A percentile compares a stretch with the other conserved stretches of the same genome.
These are phyloP conservation scores for Pyrochroa serraticornis DNA, from an alignment of 2,888 invertebrate species.

Conservation along the genomic window DNA sequence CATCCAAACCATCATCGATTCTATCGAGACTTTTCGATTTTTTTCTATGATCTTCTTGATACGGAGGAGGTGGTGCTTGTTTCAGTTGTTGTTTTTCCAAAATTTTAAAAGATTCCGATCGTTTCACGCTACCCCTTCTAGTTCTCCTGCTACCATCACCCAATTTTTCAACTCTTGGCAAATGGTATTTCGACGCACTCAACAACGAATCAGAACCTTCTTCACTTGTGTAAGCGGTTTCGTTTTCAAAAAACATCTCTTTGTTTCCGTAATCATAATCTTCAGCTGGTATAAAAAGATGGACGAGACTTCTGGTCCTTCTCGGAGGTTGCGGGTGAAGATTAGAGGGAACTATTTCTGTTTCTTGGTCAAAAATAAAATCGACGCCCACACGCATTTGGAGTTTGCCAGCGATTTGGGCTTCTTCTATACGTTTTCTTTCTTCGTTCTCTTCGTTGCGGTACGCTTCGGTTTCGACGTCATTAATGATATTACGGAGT, in stretches of 20 bases:
- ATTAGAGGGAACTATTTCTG: constrained; percentile 77
- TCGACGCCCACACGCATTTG: constrained; percentile 55
- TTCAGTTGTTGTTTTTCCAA: constrained; percentile 8
- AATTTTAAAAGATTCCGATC: constrained; percentile 43
- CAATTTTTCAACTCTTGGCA: constrained; percentile 25
- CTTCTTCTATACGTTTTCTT: constrained; percentile 46
- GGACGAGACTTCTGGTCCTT: constrained; percentile 73
- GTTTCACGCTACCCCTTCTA: constrained; percentile 32
- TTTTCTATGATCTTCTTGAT: constrained; percentile 29
- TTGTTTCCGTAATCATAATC: constrained; percentile 61
- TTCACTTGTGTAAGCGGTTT: constrained; percentile 67
- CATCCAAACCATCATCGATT: constrained; percentile 73
- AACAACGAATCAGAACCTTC: constrained; percentile 75
- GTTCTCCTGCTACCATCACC: constrained; percentile 4
- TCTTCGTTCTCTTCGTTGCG: constrained; percentile 54
- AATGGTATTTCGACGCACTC: constrained; percentile 63
- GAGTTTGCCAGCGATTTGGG: constrained; percentile 48
- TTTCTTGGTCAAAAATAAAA: constrained; percentile 62
- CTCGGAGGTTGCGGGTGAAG: constrained; percentile 82
- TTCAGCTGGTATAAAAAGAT: constrained; percentile 68
- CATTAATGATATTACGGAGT: constrained; percentile 81
- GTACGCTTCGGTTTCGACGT: constrained; percentile 76
- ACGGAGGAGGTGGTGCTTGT: no score
- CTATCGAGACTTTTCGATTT: constrained; percentile 77
- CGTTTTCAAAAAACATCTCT: constrained; percentile 63